phyloP scores from a whole-genome alignment of 2,888 invertebrate genomes.

The Xestia c-nigrum region DNA sequence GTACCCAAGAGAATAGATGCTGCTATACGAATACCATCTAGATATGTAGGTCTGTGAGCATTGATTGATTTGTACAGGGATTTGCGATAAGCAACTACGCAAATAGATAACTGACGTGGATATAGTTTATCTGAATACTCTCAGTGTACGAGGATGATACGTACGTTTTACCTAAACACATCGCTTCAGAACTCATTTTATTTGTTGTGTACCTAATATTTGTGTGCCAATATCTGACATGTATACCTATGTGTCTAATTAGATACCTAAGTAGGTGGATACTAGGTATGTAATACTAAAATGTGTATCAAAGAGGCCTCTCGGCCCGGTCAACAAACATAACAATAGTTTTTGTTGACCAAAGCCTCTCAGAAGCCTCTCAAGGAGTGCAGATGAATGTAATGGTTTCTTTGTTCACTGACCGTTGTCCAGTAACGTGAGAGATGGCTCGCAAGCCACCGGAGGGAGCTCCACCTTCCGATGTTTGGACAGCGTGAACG shows the following conservation, averaged over 20 bases:
- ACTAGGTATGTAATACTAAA: not conserved
- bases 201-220: slow-evolving; percentile 35
- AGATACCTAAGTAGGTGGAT: not conserved
- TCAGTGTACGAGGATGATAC: slow-evolving; percentile 12
- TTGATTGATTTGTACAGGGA: slow-evolving; percentile 50
- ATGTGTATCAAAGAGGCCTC: slow-evolving; percentile 1
- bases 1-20: slow-evolving; percentile 48
- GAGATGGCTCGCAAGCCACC: slow-evolving; percentile 80
- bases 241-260: not conserved
- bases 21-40: slow-evolving; percentile 34
- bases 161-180: slow-evolving; percentile 11
- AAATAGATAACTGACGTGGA: slow-evolving; percentile 57
- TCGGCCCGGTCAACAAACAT: slow-evolving; percentile 1
- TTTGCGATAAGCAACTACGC: slow-evolving; percentile 57
- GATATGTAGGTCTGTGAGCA: slow-evolving; percentile 39
- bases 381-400: slow-evolving; percentile 8
- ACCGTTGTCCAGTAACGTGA: slow-evolving; percentile 84
- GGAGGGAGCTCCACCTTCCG: slow-evolving; percentile 91
- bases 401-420: slow-evolving; percentile 64
- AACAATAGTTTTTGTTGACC: slow-evolving; percentile 9
- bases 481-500: slow-evolving; percentile 91
- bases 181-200: not conserved
- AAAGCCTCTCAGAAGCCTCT: not conserved
- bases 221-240: slow-evolving; percentile 5
- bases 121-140: slow-evolving; percentile 49